Evolutionary conservation across 2,888 invertebrate species (phyloP).

Genomic region (Aphrophora alni): DNA sequence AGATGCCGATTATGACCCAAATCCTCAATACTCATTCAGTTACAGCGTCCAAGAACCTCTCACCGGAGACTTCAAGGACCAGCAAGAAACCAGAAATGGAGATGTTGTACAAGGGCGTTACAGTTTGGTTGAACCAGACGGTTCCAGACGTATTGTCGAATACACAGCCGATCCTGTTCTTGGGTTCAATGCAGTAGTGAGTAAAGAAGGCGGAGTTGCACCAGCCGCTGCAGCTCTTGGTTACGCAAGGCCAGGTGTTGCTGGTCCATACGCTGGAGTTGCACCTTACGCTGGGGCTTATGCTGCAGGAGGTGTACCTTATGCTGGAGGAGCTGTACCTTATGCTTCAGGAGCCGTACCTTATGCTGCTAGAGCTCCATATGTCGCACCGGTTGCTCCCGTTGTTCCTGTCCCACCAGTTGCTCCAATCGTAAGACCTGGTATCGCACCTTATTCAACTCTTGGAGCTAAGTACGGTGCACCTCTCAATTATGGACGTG

Average conservation of each 20-base stretch:
- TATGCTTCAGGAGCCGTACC: constrained; percentile 25
- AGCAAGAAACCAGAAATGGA: constrained; percentile 41
- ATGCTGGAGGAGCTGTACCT: constrained; percentile 18
- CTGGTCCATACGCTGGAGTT: neutral
- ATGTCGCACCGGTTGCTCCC: constrained; percentile 14
- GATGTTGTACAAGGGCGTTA: neutral
- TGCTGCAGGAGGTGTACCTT: constrained; percentile 44
- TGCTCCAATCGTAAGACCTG: neutral
- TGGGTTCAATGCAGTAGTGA: neutral
- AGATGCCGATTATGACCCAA: constrained; percentile 47
- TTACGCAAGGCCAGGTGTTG: neutral
- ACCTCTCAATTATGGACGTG: constrained; percentile 18
- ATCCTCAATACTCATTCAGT: constrained; percentile 50
- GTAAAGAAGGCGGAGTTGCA: neutral
- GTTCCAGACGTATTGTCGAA: neutral
- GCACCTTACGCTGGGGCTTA: constrained; percentile 48
- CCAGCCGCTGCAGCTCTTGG: neutral
- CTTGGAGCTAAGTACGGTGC: constrained; percentile 23
- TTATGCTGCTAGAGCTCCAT: constrained; percentile 18
- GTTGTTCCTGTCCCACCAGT: constrained; percentile 8
- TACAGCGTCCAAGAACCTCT: constrained; percentile 50
- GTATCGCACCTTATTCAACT: neutral
- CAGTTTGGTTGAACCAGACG: constrained; percentile 64
- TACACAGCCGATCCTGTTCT: neutral
- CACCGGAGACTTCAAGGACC: constrained; percentile 50